Percentiles rank a stretch among this genome's conserved stretches.
Conservation (phyloP, 2,113 vertebrate species). For the Equus przewalskii region DNA sequence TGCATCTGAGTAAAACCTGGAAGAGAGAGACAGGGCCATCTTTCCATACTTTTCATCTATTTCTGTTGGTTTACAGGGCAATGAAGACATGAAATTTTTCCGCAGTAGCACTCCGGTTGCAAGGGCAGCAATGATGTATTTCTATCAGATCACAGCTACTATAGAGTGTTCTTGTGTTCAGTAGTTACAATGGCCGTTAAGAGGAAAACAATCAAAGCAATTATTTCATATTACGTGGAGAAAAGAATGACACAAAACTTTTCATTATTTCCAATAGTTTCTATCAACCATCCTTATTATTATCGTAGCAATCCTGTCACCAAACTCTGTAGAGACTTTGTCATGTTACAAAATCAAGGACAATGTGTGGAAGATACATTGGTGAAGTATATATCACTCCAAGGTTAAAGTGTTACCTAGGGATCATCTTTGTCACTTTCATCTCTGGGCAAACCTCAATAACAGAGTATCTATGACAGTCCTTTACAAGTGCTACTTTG, state of each 20-base stretch:
- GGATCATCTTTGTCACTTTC: neutral
- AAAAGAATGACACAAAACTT: neutral
- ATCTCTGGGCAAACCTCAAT: neutral
- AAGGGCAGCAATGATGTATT: neutral
- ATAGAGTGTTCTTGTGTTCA: neutral
- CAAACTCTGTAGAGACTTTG: neutral
- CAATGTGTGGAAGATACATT: neutral
- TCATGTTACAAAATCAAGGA: neutral
- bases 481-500: neutral
- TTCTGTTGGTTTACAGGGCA: neutral
- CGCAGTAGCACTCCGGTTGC: neutral
- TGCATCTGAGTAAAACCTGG: neutral
- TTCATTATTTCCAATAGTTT: neutral
- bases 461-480: neutral
- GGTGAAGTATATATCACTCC: neutral
- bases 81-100: neutral
- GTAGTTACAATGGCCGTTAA: neutral
- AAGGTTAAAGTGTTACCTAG: neutral
- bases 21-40: neutral
- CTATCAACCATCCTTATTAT: neutral
- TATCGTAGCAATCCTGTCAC: neutral
- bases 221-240: neutral
- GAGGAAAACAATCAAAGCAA: neutral
- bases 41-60: neutral
- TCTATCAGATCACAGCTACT: neutral